Evolutionary conservation across 2,888 invertebrate species (phyloP).

Genomic region (Sclerodermus sp.): DNA sequence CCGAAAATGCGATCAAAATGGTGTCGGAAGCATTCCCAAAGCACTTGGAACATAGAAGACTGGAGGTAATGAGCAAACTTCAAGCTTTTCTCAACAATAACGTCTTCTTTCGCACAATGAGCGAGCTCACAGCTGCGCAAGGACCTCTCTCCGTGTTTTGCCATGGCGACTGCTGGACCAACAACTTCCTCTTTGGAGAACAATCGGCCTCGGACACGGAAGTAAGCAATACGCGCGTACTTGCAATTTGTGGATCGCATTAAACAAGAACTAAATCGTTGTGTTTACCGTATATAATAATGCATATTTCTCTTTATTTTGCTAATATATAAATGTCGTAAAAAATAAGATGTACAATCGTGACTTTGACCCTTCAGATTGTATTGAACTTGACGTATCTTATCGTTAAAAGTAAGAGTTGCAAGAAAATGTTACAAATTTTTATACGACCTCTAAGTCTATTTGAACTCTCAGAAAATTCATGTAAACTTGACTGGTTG

Average conservation of each 20-base stretch:
- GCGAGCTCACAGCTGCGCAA: constrained; percentile 64
- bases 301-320: neutral
- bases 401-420: too few relatives aligned
- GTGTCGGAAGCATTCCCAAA: constrained; percentile 57
- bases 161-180: constrained; percentile 78
- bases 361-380: neutral
- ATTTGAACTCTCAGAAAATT: too few relatives aligned
- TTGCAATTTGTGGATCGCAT: neutral
- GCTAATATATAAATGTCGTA: neutral
- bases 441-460: too few relatives aligned
- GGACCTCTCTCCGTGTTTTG: constrained; percentile 71
- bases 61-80: constrained; percentile 65
- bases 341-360: neutral
- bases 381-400: too few relatives aligned
- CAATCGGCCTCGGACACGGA: constrained; percentile 35
- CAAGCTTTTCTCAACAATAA: constrained; percentile 65
- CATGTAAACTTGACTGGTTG: too few relatives aligned
- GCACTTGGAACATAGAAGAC: constrained; percentile 52
- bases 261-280: neutral
- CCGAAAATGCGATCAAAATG: constrained; percentile 68
- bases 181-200: constrained; percentile 70
- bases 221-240: constrained; percentile 24
- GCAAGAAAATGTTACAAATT: too few relatives aligned
- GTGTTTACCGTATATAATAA: neutral
- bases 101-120: constrained; percentile 70